Conservation (phyloP, 1,140 invertebrate species). For the Zaprionus ornatus region DNA sequence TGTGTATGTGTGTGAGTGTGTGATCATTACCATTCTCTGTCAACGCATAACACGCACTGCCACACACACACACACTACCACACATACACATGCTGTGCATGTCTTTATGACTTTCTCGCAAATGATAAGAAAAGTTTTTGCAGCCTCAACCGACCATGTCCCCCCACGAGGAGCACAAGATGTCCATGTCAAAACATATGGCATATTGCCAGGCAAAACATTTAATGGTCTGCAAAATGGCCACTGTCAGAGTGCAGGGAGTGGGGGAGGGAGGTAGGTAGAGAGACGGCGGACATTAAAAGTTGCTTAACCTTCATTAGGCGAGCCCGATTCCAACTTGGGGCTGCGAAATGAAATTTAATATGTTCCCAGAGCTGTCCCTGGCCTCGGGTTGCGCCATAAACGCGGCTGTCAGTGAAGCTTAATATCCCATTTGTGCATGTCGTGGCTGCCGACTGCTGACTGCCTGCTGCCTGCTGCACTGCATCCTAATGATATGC, state of each 20-base stretch:
- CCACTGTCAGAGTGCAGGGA: constrained; percentile 18
- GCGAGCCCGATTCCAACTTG: constrained; percentile 50
- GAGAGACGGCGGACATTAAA: constrained; percentile 59
- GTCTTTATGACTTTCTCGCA: constrained; percentile 75
- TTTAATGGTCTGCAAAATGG: constrained; percentile 81
- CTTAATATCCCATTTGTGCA: constrained; percentile 79
- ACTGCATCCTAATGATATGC: constrained; percentile 75
- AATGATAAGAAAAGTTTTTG: constrained; percentile 78
- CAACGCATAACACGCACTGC: constrained; percentile 53
- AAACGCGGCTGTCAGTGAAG: constrained; percentile 40
- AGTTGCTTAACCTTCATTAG: constrained; percentile 82
- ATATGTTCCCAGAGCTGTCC: constrained; percentile 59
- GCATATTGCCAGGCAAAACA: constrained; percentile 81
- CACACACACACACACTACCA: constrained; percentile 30
- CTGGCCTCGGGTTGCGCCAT: constrained; percentile 38
- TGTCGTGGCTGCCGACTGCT: constrained; percentile 15
- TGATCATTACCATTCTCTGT: constrained; percentile 76
- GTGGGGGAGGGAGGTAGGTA: background rate
- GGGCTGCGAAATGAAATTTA: constrained; percentile 71
- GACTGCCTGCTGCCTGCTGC: constrained; percentile 13
- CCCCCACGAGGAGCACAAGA: constrained; percentile 18
- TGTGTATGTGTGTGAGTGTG: constrained; percentile 30
- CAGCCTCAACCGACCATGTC: constrained; percentile 28
- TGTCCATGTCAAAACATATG: constrained; percentile 76
- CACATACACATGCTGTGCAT: constrained; percentile 15